Base-by-base conservation (phyloP, 2,888 invertebrate genomes). In the Eristalis intricaria region DNA sequence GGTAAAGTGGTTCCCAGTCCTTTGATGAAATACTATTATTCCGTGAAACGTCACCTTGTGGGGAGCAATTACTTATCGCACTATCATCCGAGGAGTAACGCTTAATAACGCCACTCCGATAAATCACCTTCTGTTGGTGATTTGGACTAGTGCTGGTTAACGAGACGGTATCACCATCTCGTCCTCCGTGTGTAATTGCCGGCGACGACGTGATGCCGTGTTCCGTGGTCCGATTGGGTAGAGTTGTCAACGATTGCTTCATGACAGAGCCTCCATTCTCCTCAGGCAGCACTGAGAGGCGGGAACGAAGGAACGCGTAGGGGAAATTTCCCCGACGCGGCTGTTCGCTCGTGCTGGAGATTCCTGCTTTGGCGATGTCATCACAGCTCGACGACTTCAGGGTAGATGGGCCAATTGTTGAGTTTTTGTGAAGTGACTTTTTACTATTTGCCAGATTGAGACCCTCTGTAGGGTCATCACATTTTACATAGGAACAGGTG, bases 401-500 rank as follows among this genome's bases (percentile, higher is more conserved):
- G 70, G 90, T 91, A 73, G 76, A 84, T 89, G 92, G 89, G 90
- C 92, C 91, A 93, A 93, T 89, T 90, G 89, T 93, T 92, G 71
- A 89, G 63, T 71, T 94, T 93, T 77, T 90, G 63, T 88, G 91
- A 91, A 90, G 92, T 92, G 90, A 92, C 92, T 89, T 92, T 91
- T 84, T 93, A 90, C 90, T 94, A 94, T 92, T 94, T 94, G 85
- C 88, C 89, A 96, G 94, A 90, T 96, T 96, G 75, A 96, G 94
- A 60, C 96, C 96, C 90, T 96, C 96, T n/a, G 96, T 96, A 10
- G 96, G 96, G 93, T 96, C 96, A 91, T 96, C 96, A 85, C 96
- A 96, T 91, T 96, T 96, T 50, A 96, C 95, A 91, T 96, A 96
- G 26, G 93, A 93, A 88, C 91, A 92, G 29, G 95, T 95, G 85